Percentiles rank a stretch among this genome's conserved stretches.
These are phyloP conservation scores for Lates japonicus DNA, from an alignment of 2,797 vertebrate species.

Conservation along the genomic window DNA sequence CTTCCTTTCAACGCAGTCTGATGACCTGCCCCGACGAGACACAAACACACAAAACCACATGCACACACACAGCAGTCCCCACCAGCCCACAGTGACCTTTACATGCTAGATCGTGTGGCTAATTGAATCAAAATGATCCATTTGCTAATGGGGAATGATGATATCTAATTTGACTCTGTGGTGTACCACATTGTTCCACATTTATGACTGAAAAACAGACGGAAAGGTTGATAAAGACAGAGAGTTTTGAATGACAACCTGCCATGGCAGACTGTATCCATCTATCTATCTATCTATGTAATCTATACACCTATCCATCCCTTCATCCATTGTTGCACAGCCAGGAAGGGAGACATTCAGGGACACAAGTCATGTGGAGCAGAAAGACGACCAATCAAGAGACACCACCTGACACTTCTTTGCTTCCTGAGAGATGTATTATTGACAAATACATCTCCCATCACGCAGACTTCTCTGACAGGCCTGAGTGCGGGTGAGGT, in stretches of 20 bases:
- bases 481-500: background rate
- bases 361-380: slow-evolving; percentile 23
- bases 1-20: slow-evolving; percentile 37
- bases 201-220: slow-evolving; percentile 30
- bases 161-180: slow-evolving; percentile 51
- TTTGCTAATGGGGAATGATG: slow-evolving; percentile 43
- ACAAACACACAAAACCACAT: slow-evolving; percentile 10
- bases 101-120: slow-evolving; percentile 62
- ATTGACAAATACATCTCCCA: slow-evolving; percentile 61
- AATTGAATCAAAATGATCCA: slow-evolving; percentile 71
- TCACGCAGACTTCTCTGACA: slow-evolving; percentile 31
- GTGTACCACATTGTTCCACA: slow-evolving; percentile 28
- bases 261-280: background rate
- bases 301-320: slow-evolving; percentile 16
- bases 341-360: slow-evolving; percentile 19
- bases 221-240: background rate
- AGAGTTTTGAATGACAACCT: background rate
- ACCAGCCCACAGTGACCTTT: slow-evolving; percentile 70
- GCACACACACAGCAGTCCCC: slow-evolving; percentile 30
- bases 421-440: slow-evolving; percentile 50
- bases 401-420: slow-evolving; percentile 28
- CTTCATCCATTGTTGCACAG: slow-evolving; percentile 18
- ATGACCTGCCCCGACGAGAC: slow-evolving; percentile 28
- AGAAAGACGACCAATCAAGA: slow-evolving; percentile 37
- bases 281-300: slow-evolving; percentile 2